Percentiles rank a stretch among this genome's conserved stretches.
Evolutionary conservation across 2,797 vertebrate species (phyloP).

Genomic region (Lateolabrax maculatus): DNA sequence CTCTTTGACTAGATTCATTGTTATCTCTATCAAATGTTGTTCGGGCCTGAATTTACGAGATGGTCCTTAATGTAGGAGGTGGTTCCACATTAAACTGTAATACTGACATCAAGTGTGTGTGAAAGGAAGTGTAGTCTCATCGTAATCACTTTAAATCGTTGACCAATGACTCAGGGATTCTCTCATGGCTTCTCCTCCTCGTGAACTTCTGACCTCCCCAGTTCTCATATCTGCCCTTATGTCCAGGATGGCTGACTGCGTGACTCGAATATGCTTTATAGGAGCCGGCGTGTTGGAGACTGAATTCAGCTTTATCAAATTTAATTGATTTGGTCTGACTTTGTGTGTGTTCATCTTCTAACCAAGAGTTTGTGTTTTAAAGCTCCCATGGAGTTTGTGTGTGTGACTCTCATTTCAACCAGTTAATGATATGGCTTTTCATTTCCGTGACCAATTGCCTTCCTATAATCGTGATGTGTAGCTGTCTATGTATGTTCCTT

Average conservation of each 20-base stretch:
- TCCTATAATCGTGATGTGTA: conserved; percentile 62
- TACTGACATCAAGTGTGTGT: conserved; percentile 22
- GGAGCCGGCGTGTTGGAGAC: conserved; percentile 26
- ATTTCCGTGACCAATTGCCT: conserved; percentile 75
- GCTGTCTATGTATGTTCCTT: conserved; percentile 62
- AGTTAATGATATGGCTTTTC: conserved; percentile 76
- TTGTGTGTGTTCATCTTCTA: conserved; percentile 12
- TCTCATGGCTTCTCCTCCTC: conserved; percentile 25
- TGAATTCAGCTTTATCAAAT: conserved; percentile 42
- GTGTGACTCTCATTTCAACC: conserved; percentile 78
- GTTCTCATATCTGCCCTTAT: conserved; percentile 36
- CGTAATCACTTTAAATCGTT: conserved; percentile 38
- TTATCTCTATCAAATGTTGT: conserved; percentile 7
- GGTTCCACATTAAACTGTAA: conserved; percentile 9
- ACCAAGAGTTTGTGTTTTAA: conserved; percentile 61
- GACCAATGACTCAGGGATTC: conserved; percentile 49
- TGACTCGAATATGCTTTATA: conserved; percentile 8
- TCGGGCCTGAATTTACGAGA: not conserved
- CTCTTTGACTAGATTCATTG: not conserved
- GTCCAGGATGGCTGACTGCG: conserved; percentile 5
- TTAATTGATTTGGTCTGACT: conserved; percentile 47
- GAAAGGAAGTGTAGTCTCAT: conserved; percentile 29
- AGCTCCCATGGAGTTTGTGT: conserved; percentile 38
- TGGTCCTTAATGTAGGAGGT: not conserved
- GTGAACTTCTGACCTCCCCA: conserved; percentile 71